These are phyloP conservation scores for Amphilophus citrinellus DNA, from an alignment of 2,113 vertebrate genomes.

Conservation along the genomic window DNA sequence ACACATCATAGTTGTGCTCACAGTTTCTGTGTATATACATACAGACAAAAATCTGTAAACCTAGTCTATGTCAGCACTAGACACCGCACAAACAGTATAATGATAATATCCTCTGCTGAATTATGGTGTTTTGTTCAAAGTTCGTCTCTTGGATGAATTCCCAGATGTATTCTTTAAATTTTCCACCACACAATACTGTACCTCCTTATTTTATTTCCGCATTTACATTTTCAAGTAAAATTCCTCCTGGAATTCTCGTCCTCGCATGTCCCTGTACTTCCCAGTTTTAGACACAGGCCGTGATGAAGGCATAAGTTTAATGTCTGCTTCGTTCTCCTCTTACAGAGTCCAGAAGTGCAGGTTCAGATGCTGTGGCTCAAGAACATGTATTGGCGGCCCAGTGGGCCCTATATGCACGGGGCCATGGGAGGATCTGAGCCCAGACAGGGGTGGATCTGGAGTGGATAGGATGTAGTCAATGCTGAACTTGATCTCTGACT, in stretches of 20 bases:
- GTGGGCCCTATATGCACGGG: slow-evolving; percentile 61
- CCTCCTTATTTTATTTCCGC: slow-evolving; percentile 31
- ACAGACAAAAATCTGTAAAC: slow-evolving; percentile 29
- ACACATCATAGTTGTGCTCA: slow-evolving; percentile 17
- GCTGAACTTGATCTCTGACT: slow-evolving; percentile 95
- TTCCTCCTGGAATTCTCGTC: slow-evolving; percentile 23
- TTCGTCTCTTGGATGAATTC: slow-evolving; percentile 29
- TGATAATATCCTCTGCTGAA: slow-evolving; percentile 32
- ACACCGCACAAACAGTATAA: slow-evolving; percentile 47
- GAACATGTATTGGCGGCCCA: slow-evolving; percentile 74
- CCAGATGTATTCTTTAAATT: slow-evolving; percentile 16
- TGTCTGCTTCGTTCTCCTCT: slow-evolving; percentile 26
- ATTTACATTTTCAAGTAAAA: slow-evolving; percentile 28
- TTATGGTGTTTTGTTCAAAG: slow-evolving; percentile 22
- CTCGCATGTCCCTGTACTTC: slow-evolving; percentile 29
- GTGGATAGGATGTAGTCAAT: slow-evolving; percentile 98
- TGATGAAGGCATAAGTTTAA: not conserved
- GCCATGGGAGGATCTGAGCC: slow-evolving; percentile 77
- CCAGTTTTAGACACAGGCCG: slow-evolving; percentile 15
- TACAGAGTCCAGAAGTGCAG: slow-evolving; percentile 91
- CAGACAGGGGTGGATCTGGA: slow-evolving; percentile 87
- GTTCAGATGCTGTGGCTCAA: slow-evolving; percentile 85
- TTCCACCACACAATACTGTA: slow-evolving; percentile 36
- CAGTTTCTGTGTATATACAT: slow-evolving; percentile 31
- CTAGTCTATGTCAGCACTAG: slow-evolving; percentile 57